Evolutionary conservation across 1,140 invertebrate species (phyloP).

Genomic region (Dufourea novaeangliae): DNA sequence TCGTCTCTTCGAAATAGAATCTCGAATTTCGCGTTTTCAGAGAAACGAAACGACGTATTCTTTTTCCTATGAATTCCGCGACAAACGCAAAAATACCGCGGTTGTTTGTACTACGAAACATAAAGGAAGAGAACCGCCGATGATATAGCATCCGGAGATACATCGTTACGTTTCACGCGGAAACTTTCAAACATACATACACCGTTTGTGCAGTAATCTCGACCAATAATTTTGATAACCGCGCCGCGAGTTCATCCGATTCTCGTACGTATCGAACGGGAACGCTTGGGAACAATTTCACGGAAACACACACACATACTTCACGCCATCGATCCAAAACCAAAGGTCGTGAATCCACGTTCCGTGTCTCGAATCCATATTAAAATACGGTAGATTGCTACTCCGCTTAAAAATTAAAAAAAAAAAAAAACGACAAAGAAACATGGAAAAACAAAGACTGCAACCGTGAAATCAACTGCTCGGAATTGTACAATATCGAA

Average conservation of each 20-base stretch:
- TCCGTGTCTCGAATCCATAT: neutral
- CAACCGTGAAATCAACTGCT: constrained; percentile 10
- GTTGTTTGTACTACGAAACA: neutral
- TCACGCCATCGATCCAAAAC: constrained; percentile 17
- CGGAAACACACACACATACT: constrained; percentile 20
- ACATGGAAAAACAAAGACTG: constrained; percentile 26
- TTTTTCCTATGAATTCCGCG: neutral
- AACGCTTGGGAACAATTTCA: constrained; percentile 43
- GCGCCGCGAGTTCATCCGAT: constrained; percentile 24
- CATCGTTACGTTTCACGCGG: constrained; percentile 12
- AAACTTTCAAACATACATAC: constrained; percentile 15
- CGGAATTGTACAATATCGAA: constrained; percentile 11
- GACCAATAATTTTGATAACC: constrained; percentile 41
- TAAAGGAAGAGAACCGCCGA: neutral
- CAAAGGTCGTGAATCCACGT: constrained; percentile 1
- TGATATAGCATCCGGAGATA: neutral
- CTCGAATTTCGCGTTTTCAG: too few species aligned
- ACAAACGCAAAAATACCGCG: too few species aligned
- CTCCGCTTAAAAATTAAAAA: neutral
- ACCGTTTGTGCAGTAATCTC: constrained; percentile 35
- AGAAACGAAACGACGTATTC: constrained; percentile 11
- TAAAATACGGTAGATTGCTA: constrained; percentile 1
- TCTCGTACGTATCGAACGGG: constrained; percentile 16
- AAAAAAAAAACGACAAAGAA: neutral
- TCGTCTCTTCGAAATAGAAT: neutral